phyloP scores from a whole-genome alignment of 1,140 invertebrate species.

The Orussus abietinus region DNA sequence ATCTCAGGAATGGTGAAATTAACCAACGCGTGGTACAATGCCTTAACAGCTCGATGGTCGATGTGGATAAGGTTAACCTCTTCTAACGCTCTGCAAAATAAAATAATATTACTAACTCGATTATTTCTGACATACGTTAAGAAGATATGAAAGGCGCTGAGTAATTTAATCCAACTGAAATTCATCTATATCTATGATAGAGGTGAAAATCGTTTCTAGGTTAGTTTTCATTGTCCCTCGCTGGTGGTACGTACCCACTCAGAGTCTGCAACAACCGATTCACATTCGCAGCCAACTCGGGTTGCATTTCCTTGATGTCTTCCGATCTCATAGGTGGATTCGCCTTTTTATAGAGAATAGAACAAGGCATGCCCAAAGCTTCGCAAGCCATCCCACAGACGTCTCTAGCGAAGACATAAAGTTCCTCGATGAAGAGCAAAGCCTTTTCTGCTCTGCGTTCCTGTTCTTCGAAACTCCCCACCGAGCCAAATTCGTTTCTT shows the following conservation, averaged over 20 bases:
- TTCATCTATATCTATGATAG: too few relatives aligned
- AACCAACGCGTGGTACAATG: slow-evolving; percentile 28
- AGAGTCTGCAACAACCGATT: slow-evolving; percentile 30
- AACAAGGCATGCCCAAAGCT: slow-evolving; percentile 24
- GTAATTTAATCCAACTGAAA: too few relatives aligned
- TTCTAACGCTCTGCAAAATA: slow-evolving; percentile 26
- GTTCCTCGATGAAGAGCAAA: slow-evolving; percentile 32
- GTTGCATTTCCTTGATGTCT: slow-evolving; percentile 22
- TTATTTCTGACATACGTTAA: too few relatives aligned
- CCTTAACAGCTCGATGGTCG: slow-evolving; percentile 24
- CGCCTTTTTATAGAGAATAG: slow-evolving; percentile 22
- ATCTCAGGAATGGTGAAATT: slow-evolving; percentile 27
- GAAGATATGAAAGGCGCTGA: too few relatives aligned
- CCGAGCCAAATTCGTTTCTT: slow-evolving; percentile 18
- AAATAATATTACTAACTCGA: too few relatives aligned
- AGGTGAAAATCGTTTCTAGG: background rate
- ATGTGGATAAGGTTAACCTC: slow-evolving; percentile 18
- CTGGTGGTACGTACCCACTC: slow-evolving; percentile 31
- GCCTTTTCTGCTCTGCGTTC: slow-evolving; percentile 24
- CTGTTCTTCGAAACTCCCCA: slow-evolving; percentile 13
- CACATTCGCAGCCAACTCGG: slow-evolving; percentile 30
- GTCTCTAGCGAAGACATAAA: slow-evolving; percentile 35
- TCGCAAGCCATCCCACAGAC: slow-evolving; percentile 32
- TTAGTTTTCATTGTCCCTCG: background rate
- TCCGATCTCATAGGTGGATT: slow-evolving; percentile 14